Evolutionary conservation across 2,113 vertebrate species (phyloP).

Genomic region (Symphodus melops): DNA sequence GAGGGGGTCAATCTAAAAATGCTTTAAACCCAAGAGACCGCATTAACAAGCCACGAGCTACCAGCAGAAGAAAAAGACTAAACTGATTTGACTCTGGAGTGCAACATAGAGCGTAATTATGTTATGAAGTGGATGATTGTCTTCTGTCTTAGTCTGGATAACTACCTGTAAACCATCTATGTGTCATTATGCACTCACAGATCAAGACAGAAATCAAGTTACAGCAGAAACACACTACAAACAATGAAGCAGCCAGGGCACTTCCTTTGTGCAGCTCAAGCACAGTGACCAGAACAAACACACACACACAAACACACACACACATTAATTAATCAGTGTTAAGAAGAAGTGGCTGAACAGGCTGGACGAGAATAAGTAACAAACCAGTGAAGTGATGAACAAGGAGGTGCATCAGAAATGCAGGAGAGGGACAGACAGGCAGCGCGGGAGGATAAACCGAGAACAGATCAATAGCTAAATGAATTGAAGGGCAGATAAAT

Average conservation of each 20-base stretch:
- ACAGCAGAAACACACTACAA: neutral
- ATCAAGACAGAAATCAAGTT: conserved; percentile 37
- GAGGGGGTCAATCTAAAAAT: conserved; percentile 18
- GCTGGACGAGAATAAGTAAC: conserved; percentile 37
- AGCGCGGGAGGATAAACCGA: neutral
- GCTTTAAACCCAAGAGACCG: neutral
- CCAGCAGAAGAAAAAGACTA: conserved; percentile 23
- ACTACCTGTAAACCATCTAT: conserved; percentile 10
- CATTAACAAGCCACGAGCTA: neutral
- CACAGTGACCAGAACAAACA: neutral
- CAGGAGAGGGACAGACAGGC: conserved; percentile 1
- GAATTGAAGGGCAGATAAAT: conserved; percentile 27
- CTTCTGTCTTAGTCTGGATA: conserved; percentile 21
- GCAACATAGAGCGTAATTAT: conserved; percentile 26
- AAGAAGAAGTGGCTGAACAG: conserved; percentile 18
- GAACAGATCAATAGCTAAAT: conserved; percentile 32
- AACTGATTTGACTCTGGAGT: conserved; percentile 24
- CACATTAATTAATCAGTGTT: conserved; percentile 29
- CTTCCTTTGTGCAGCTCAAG: conserved; percentile 7
- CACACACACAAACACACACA: too few species aligned
- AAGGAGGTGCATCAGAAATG: conserved; percentile 10
- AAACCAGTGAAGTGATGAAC: conserved; percentile 33
- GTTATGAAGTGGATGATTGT: conserved; percentile 31
- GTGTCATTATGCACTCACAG: conserved; percentile 10
- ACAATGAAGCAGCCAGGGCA: conserved; percentile 21